Percentiles rank a stretch among this genome's conserved stretches.
phyloP scores from a whole-genome alignment of 2,888 invertebrate genomes.

The Lordiphosa andalusiaca region DNA sequence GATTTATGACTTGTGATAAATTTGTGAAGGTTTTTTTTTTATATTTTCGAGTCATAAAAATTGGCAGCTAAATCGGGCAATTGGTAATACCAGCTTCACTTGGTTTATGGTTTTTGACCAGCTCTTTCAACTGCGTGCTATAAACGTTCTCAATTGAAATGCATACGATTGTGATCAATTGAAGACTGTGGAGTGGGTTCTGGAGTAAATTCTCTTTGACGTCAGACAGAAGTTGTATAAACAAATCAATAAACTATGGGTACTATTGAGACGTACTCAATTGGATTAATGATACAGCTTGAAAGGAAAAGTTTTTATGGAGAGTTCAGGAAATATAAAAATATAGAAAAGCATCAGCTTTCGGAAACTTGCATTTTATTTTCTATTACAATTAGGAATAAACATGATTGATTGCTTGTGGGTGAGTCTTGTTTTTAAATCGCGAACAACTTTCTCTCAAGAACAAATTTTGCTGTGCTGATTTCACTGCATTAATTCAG shows the following conservation, averaged over 20 bases:
- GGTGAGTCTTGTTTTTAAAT: no score
- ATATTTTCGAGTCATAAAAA: constrained; percentile 5
- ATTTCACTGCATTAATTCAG: no score
- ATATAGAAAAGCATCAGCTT: no score
- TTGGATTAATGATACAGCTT: no score
- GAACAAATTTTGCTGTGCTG: no score
- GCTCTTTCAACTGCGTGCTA: constrained; percentile 4
- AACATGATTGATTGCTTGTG: no score
- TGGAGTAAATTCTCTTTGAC: constrained; percentile 17
- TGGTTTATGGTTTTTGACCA: neutral
- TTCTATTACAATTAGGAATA: no score
- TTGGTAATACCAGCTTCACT: constrained; percentile 6
- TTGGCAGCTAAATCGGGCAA: constrained; percentile 13
- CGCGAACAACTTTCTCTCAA: no score
- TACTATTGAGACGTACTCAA: no score
- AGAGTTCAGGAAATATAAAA: no score
- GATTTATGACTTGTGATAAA: constrained; percentile 60
- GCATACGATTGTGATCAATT: constrained; percentile 23
- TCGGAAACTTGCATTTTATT: no score
- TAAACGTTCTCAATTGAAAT: constrained; percentile 3
- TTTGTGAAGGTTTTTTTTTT: constrained; percentile 35
- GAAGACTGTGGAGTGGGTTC: neutral
- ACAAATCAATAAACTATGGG: constrained; percentile 8
- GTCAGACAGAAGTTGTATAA: constrained; percentile 27
- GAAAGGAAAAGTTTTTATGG: neutral